Conservation (phyloP, 2,113 vertebrate genomes). For the Psophia crepitans region DNA sequence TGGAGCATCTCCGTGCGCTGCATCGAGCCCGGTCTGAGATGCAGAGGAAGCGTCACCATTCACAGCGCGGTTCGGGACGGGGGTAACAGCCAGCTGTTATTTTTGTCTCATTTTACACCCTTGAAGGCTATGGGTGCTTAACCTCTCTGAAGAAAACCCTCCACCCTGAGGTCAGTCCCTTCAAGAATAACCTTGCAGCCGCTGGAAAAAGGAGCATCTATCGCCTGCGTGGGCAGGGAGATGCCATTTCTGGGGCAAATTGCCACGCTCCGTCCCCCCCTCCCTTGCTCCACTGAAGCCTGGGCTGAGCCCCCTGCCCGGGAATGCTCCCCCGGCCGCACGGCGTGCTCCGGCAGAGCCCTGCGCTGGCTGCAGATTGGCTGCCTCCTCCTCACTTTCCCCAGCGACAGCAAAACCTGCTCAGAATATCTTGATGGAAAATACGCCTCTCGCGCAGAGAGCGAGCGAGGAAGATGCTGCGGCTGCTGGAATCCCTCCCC, state of each 20-base stretch:
- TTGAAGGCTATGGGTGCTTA: not conserved
- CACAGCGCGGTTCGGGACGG: rapidly evolving
- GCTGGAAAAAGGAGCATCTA: not conserved
- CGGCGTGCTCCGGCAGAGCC: not conserved
- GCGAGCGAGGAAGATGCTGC: not conserved
- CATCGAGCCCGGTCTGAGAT: not conserved
- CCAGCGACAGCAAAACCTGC: constrained; percentile 39
- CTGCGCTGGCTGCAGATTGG: not conserved
- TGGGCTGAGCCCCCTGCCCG: not conserved
- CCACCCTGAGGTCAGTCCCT: not conserved
- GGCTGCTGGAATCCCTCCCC: not conserved
- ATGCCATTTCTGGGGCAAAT: not conserved
- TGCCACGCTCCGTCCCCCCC: rapidly evolving
- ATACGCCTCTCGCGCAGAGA: not conserved
- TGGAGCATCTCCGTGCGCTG: rapidly evolving
- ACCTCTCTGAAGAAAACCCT: not conserved
- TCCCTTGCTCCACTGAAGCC: rapidly evolving
- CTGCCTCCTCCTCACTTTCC: not conserved
- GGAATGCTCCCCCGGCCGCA: not conserved
- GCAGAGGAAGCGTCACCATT: not conserved
- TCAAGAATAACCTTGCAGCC: not conserved
- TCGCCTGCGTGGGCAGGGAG: rapidly evolving
- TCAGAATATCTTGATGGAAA: not conserved
- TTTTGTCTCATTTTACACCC: not conserved
- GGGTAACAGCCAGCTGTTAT: not conserved